These are phyloP conservation scores for Poecilia latipinna DNA, from an alignment of 2,113 vertebrate species.

Conservation along the genomic window DNA sequence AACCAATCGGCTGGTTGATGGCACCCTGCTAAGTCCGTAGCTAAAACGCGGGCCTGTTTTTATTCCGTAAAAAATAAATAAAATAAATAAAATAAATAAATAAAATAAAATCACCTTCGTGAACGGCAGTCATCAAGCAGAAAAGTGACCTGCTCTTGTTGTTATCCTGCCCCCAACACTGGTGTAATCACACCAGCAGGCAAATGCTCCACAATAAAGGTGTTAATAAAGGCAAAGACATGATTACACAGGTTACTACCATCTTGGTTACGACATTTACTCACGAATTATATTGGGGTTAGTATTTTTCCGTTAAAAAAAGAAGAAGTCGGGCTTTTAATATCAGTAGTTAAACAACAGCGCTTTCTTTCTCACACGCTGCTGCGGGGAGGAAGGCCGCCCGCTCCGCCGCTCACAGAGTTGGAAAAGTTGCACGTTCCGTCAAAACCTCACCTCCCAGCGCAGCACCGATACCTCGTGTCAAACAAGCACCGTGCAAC, in stretches of 20 bases:
- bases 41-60: constrained; percentile 1
- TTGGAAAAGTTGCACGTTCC: constrained; percentile 75
- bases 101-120: not conserved
- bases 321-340: not conserved
- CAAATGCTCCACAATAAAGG: constrained; percentile 44
- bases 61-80: too few species aligned
- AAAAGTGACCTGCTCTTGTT: constrained; percentile 1
- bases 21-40: constrained; percentile 5
- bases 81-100: too few species aligned
- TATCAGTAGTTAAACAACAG: constrained; percentile 30
- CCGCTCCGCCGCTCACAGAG: constrained; percentile 53
- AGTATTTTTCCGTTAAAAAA: not conserved
- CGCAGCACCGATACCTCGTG: constrained; percentile 25
- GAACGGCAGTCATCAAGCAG: not conserved
- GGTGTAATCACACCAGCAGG: constrained; percentile 42
- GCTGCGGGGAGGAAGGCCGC: constrained; percentile 42
- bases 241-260: not conserved
- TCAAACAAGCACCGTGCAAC: not conserved
- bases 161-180: not conserved
- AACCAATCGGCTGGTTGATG: constrained; percentile 32
- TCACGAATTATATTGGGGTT: not conserved
- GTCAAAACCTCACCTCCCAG: constrained; percentile 46
- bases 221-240: constrained; percentile 39
- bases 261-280: constrained; percentile 1
- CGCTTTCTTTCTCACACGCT: constrained; percentile 46